Percentiles rank a stretch among this genome's conserved stretches.
These are phyloP conservation scores for Perccottus glenii DNA, from an alignment of 2,113 vertebrate genomes.

Conservation along the genomic window DNA sequence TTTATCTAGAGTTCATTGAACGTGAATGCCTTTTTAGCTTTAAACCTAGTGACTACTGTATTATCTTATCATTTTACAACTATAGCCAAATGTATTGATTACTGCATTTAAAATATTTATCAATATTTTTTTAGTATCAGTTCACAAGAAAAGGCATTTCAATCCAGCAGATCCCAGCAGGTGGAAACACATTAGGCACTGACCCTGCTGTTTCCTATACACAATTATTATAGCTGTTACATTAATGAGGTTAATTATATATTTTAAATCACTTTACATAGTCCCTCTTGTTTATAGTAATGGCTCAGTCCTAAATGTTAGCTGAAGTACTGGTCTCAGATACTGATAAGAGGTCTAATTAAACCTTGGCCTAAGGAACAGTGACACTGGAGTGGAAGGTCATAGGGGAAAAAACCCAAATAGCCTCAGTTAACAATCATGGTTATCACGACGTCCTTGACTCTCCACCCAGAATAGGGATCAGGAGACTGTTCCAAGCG, in stretches of 20 bases:
- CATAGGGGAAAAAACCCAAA: conserved; percentile 23
- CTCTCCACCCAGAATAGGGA: conserved; percentile 24
- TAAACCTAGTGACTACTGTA: conserved; percentile 10
- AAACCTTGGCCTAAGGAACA: conserved; percentile 13
- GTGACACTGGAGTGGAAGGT: conserved; percentile 8
- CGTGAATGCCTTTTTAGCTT: conserved; percentile 34
- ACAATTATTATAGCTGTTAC: too few relatives aligned
- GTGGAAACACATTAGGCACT: too few relatives aligned
- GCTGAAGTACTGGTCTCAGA: too few relatives aligned
- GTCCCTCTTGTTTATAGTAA: too few relatives aligned
- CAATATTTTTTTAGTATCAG: too few relatives aligned
- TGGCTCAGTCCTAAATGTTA: too few relatives aligned
- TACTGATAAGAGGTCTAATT: conserved; percentile 33
- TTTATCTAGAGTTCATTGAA: conserved; percentile 11
- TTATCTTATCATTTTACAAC: conserved; percentile 9
- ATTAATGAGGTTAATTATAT: too few relatives aligned
- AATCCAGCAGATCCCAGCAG: too few relatives aligned
- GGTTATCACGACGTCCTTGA: conserved; percentile 46
- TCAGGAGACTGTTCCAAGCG: neutral
- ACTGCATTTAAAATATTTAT: too few relatives aligned
- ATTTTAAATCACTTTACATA: too few relatives aligned
- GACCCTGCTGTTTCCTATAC: too few relatives aligned
- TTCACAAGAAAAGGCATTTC: too few relatives aligned
- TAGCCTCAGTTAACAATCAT: conserved; percentile 15
- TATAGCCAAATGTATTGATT: neutral